Conservation (phyloP, 2,113 vertebrate genomes). For the Emydura subglobosa region DNA sequence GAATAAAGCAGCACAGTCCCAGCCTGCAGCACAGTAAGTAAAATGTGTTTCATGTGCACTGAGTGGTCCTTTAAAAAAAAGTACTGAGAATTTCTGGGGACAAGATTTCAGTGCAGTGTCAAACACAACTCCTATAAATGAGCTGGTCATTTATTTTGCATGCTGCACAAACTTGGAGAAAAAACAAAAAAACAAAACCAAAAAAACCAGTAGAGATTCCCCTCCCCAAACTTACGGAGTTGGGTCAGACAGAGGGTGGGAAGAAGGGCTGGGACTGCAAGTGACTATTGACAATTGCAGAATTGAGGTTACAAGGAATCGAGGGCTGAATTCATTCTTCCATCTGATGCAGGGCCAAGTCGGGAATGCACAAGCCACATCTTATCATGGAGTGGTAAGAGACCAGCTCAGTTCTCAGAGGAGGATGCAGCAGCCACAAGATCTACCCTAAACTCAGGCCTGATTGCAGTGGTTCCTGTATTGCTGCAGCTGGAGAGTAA, state of each 20-base stretch:
- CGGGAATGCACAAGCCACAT: too few relatives aligned
- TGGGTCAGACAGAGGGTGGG: not conserved
- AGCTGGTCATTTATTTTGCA: not conserved
- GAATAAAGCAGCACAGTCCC: too few relatives aligned
- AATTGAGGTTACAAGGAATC: not conserved
- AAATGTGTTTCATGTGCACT: too few relatives aligned
- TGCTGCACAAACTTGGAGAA: not conserved
- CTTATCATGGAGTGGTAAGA: too few relatives aligned
- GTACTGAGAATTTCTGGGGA: fast-evolving
- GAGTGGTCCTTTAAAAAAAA: too few relatives aligned
- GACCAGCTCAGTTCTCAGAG: not conserved
- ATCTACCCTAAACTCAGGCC: too few relatives aligned
- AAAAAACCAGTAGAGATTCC: not conserved
- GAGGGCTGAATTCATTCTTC: not conserved
- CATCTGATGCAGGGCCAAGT: not conserved
- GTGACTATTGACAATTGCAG: not conserved
- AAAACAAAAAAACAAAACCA: not conserved
- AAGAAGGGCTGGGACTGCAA: not conserved
- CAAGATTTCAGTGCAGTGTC: not conserved
- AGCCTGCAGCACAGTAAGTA: too few relatives aligned
- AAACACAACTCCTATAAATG: not conserved
- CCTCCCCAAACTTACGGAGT: not conserved
- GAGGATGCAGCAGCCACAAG: not conserved
- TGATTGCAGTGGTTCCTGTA: not conserved
- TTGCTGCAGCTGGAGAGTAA: not conserved